Evolutionary conservation across 2,888 invertebrate genomes (phyloP).

Genomic region (Limenitis camilla): DNA sequence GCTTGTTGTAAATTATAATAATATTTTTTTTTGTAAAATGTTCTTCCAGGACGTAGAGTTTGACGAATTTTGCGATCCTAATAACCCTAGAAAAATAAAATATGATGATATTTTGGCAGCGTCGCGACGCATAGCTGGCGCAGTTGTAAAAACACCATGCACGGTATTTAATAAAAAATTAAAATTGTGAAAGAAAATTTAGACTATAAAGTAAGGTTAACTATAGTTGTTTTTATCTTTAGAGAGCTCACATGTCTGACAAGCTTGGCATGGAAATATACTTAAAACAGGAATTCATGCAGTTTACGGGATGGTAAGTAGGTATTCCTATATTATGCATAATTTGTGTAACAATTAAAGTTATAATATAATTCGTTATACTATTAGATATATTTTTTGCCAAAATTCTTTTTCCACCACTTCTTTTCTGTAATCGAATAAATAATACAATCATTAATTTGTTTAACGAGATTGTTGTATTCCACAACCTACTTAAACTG

Average conservation of each 20-base stretch:
- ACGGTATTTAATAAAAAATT: conserved; percentile 32
- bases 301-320: conserved; percentile 90
- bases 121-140: conserved; percentile 77
- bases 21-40: too few species aligned
- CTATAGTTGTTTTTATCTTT: conserved; percentile 30
- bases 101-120: conserved; percentile 80
- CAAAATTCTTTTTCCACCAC: too few species aligned
- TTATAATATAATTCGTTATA: too few species aligned
- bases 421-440: too few species aligned
- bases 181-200: too few species aligned
- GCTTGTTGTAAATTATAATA: too few species aligned
- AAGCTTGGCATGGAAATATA: conserved; percentile 88
- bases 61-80: conserved; percentile 58
- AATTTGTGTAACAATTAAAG: too few species aligned
- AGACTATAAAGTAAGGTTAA: neutral
- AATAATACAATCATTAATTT: too few species aligned
- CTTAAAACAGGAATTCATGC: conserved; percentile 93
- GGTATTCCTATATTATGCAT: too few species aligned
- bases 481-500: too few species aligned
- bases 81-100: conserved; percentile 63
- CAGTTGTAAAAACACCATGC: conserved; percentile 78
- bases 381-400: too few species aligned
- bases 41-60: conserved; percentile 44
- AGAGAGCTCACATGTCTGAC: conserved; percentile 87
- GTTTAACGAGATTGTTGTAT: too few species aligned